These are phyloP conservation scores for Hesperophylax magnus DNA, from an alignment of 1,140 invertebrate species.

Conservation along the genomic window DNA sequence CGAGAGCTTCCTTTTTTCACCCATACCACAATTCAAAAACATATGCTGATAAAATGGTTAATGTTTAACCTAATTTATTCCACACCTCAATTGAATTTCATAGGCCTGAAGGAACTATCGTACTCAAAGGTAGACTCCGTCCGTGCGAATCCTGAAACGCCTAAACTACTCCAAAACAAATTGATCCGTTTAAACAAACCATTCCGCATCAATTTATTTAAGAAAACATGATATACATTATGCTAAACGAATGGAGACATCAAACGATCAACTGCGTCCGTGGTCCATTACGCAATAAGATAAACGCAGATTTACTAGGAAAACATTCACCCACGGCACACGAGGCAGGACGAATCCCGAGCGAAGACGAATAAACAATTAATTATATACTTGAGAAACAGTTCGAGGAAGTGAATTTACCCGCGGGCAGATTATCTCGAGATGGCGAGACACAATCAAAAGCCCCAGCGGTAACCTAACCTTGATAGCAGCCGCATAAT, in stretches of 20 bases:
- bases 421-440: too few relatives aligned
- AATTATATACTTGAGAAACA: too few relatives aligned
- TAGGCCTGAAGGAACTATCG: too few relatives aligned
- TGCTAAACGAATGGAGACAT: slow-evolving; percentile 14
- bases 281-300: slow-evolving; percentile 46
- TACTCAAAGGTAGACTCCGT: not conserved
- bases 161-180: slow-evolving; percentile 1
- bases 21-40: too few relatives aligned
- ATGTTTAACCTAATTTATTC: too few relatives aligned
- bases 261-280: slow-evolving; percentile 4
- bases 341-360: not conserved
- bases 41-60: too few relatives aligned
- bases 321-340: slow-evolving; percentile 46
- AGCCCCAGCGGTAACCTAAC: too few relatives aligned
- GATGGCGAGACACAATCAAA: too few relatives aligned
- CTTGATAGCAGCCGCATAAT: too few relatives aligned
- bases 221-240: slow-evolving; percentile 20
- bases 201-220: slow-evolving; percentile 11
- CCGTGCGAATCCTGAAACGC: slow-evolving; percentile 5
- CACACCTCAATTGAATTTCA: too few relatives aligned
- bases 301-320: slow-evolving; percentile 28
- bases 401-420: too few relatives aligned
- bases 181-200: slow-evolving; percentile 4
- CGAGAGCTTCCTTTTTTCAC: too few relatives aligned
- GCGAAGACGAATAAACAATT: not conserved